Conservation (phyloP, 2,888 invertebrate species). For the Dryococelus australis region DNA sequence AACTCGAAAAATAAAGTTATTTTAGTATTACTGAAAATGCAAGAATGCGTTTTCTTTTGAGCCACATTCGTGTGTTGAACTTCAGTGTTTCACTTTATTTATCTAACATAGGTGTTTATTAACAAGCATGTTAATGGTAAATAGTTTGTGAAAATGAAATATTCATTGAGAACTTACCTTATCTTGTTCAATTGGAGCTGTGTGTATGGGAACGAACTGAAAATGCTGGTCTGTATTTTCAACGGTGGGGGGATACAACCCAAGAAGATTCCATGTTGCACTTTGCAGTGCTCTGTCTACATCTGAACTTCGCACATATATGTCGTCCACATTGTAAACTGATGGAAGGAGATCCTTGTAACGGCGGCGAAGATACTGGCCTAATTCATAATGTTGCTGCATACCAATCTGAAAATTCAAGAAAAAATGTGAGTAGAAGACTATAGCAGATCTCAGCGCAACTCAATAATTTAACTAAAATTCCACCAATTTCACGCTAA, state of each 20-base stretch:
- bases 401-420: slow-evolving; percentile 13
- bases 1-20: too few relatives aligned
- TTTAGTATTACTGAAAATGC: too few relatives aligned
- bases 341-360: not conserved
- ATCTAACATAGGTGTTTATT: too few relatives aligned
- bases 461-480: too few relatives aligned
- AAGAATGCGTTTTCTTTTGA: too few relatives aligned
- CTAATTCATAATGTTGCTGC: slow-evolving; percentile 19
- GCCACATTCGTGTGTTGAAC: too few relatives aligned
- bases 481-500: too few relatives aligned
- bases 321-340: slow-evolving; percentile 4
- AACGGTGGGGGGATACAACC: not conserved
- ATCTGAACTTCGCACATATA: slow-evolving; percentile 24
- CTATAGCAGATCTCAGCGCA: too few relatives aligned
- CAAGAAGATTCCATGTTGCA: not conserved
- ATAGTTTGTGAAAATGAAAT: too few relatives aligned
- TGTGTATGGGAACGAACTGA: slow-evolving; percentile 3
- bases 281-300: not conserved
- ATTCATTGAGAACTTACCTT: not conserved
- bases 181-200: not conserved
- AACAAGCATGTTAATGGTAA: too few relatives aligned
- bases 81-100: too few relatives aligned
- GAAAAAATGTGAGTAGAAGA: too few relatives aligned
- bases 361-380: not conserved
- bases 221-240: not conserved